A percentile compares a stretch with the other conserved stretches of the same genome.
These are phyloP conservation scores for Sebastes flavidus DNA, from an alignment of 2,797 vertebrate species.

Conservation along the genomic window DNA sequence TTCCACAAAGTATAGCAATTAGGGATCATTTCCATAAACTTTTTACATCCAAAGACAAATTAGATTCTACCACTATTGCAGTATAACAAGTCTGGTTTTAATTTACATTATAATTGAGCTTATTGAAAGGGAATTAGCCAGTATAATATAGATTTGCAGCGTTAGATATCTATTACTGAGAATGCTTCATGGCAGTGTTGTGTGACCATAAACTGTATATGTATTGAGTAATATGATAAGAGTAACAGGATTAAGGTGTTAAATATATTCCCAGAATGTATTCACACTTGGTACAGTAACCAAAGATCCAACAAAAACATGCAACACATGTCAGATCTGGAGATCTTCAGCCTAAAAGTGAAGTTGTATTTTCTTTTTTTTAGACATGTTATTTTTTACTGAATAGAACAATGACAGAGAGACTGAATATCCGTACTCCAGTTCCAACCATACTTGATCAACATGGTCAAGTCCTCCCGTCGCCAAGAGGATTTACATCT, in stretches of 20 bases:
- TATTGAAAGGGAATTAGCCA: not conserved
- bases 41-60: not conserved
- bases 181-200: not conserved
- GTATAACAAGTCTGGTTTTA: not conserved
- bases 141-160: not conserved
- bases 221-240: not conserved
- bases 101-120: not conserved
- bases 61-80: not conserved
- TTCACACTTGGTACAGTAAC: not conserved
- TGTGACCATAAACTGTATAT: not conserved
- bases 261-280: not conserved
- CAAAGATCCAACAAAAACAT: constrained; percentile 5
- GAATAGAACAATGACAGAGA: constrained; percentile 35
- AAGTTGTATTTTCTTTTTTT: constrained; percentile 1
- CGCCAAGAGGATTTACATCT: constrained; percentile 79
- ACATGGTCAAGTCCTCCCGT: constrained; percentile 67
- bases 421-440: constrained; percentile 56
- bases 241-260: constrained; percentile 11
- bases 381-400: constrained; percentile 17
- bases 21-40: not conserved
- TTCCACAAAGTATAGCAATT: not conserved
- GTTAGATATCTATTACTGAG: not conserved
- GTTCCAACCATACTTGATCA: constrained; percentile 58
- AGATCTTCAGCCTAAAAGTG: constrained; percentile 5
- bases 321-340: constrained; percentile 12